Evolutionary conservation across 2,797 vertebrate genomes (phyloP).

Genomic region (Avahi laniger): DNA sequence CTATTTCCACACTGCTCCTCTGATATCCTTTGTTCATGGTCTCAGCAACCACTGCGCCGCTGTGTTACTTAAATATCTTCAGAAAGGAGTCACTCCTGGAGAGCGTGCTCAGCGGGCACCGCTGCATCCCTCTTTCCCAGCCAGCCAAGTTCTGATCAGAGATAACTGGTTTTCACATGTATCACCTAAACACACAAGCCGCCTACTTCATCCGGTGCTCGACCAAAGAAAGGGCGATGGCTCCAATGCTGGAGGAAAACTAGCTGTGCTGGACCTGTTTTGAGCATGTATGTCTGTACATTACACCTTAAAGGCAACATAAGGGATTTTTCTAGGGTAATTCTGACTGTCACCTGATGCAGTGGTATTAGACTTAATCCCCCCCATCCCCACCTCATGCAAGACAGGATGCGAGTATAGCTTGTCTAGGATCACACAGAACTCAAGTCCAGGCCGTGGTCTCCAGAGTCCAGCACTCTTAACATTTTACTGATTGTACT

Average conservation of each 20-base stretch:
- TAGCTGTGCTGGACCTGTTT: background rate
- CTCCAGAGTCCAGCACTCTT: background rate
- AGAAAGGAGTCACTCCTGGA: background rate
- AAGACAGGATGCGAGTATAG: background rate
- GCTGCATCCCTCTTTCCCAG: background rate
- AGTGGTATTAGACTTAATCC: background rate
- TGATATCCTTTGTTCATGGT: background rate
- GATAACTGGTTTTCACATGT: background rate
- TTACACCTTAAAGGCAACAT: accelerated
- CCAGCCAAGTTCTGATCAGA: background rate
- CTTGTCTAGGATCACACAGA: background rate
- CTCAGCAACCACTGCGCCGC: background rate
- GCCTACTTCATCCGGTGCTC: background rate
- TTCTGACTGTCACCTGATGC: background rate
- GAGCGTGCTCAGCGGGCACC: background rate
- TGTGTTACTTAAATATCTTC: background rate
- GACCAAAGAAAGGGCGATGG: background rate
- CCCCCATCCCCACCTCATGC: background rate
- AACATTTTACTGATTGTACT: background rate
- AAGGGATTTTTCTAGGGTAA: background rate
- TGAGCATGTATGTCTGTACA: background rate
- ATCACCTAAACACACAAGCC: background rate
- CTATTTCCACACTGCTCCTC: background rate
- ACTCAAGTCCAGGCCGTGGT: background rate
- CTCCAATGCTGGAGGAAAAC: accelerated